A percentile compares a stretch with the other conserved stretches of the same genome.
These are phyloP conservation scores for Meloe dianella DNA, from an alignment of 2,888 invertebrate species.

Conservation along the genomic window DNA sequence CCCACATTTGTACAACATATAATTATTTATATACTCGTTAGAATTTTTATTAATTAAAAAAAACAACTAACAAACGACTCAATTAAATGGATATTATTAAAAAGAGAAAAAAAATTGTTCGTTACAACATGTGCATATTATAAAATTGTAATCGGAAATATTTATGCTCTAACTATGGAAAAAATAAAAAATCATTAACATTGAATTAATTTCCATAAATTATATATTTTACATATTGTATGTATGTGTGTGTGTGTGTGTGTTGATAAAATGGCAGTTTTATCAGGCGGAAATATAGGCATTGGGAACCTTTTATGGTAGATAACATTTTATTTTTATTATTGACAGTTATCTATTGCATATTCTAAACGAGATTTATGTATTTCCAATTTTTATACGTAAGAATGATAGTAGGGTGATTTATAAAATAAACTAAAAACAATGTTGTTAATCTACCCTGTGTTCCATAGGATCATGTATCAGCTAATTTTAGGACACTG, in stretches of 20 bases:
- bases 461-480: too few species aligned
- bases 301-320: background rate
- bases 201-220: conserved; percentile 2
- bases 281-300: background rate
- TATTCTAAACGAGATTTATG: background rate
- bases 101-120: too few species aligned
- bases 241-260: too few species aligned
- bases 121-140: too few species aligned
- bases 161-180: background rate
- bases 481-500: too few species aligned
- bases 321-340: background rate
- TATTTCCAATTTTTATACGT: too few species aligned
- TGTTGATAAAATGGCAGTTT: background rate
- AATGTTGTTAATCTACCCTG: too few species aligned
- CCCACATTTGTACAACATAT: too few species aligned
- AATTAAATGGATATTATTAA: background rate
- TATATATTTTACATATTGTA: background rate
- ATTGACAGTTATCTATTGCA: background rate
- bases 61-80: background rate
- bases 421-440: too few species aligned
- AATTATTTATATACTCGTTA: background rate
- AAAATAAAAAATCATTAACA: background rate
- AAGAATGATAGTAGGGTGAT: too few species aligned
- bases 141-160: background rate
- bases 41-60: background rate